A percentile compares a stretch with the other conserved stretches of the same genome.
These are phyloP conservation scores for Ophion slaviceki DNA, from an alignment of 2,888 invertebrate species.

Conservation along the genomic window DNA sequence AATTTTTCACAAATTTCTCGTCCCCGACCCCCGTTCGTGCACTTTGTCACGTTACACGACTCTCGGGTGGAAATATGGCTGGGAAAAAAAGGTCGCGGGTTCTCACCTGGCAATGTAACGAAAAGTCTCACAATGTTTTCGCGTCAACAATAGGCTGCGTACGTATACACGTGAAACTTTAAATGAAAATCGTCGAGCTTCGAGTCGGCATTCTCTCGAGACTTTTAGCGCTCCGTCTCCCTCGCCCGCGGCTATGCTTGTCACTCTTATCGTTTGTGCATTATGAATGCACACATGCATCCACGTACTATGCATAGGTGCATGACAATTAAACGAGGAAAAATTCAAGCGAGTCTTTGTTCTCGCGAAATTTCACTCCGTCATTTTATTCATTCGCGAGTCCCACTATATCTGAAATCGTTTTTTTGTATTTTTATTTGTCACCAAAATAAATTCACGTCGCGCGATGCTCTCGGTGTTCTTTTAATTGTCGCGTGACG, in stretches of 20 bases:
- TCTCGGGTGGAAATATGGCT: not conserved
- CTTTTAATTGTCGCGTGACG: not conserved
- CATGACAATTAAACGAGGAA: conserved; percentile 10
- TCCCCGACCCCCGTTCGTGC: not conserved
- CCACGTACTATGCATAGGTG: not conserved
- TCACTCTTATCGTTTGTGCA: conserved; percentile 3
- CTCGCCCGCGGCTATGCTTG: not conserved
- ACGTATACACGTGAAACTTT: conserved; percentile 26
- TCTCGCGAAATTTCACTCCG: conserved; percentile 20
- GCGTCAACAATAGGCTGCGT: not conserved
- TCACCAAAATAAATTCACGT: not conserved
- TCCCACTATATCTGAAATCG: not conserved
- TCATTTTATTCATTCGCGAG: not conserved
- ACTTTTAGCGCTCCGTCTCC: conserved; percentile 22
- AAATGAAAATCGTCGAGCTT: conserved; percentile 54
- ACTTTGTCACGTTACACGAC: not conserved
- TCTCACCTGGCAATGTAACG: not conserved
- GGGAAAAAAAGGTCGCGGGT: not conserved
- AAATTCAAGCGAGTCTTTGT: conserved; percentile 35
- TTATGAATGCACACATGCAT: not conserved
- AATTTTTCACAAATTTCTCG: not conserved
- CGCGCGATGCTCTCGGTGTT: not conserved
- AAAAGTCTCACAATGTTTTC: not conserved
- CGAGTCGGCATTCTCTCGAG: conserved; percentile 56
- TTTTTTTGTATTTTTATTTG: not conserved